A percentile compares a stretch with the other conserved stretches of the same genome.
Evolutionary conservation across 2,888 invertebrate species (phyloP).

Genomic region (Neoaliturus tenellus): DNA sequence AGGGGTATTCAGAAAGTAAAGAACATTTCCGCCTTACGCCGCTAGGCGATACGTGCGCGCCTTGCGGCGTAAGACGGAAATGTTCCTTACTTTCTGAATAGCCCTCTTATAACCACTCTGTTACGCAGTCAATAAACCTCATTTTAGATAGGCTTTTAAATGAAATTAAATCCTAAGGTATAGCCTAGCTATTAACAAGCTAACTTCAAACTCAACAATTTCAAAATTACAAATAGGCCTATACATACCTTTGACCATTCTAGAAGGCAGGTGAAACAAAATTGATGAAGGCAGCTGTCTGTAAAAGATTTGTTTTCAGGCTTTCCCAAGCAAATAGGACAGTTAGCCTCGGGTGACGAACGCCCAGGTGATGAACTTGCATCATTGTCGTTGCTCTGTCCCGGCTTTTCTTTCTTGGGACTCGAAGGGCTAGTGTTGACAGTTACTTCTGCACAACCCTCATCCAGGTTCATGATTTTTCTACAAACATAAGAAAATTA

Average conservation of each 20-base stretch:
- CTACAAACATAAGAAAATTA: not conserved
- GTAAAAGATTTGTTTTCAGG: conserved; percentile 93
- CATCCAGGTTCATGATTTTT: conserved; percentile 9
- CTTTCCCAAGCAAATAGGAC: conserved; percentile 94
- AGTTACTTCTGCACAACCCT: not conserved
- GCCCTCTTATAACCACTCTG: no score
- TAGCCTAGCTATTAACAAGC: no score
- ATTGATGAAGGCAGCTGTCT: conserved; percentile 94
- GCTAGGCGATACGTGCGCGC: no score
- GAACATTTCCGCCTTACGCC: no score
- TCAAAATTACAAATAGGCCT: no score
- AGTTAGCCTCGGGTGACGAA: conserved; percentile 87
- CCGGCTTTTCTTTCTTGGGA: not conserved
- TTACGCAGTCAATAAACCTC: no score
- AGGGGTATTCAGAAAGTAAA: no score
- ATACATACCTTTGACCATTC: conserved; percentile 92
- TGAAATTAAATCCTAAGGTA: not conserved
- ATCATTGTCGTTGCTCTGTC: not conserved
- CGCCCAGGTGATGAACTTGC: not conserved
- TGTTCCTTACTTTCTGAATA: no score
- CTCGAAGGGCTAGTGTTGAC: not conserved
- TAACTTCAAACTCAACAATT: no score
- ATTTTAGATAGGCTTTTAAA: no score
- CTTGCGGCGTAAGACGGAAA: no score
- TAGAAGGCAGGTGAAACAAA: conserved; percentile 94